Conservation (phyloP, 2,113 vertebrate genomes). For the Myrmecophaga tridactyla region DNA sequence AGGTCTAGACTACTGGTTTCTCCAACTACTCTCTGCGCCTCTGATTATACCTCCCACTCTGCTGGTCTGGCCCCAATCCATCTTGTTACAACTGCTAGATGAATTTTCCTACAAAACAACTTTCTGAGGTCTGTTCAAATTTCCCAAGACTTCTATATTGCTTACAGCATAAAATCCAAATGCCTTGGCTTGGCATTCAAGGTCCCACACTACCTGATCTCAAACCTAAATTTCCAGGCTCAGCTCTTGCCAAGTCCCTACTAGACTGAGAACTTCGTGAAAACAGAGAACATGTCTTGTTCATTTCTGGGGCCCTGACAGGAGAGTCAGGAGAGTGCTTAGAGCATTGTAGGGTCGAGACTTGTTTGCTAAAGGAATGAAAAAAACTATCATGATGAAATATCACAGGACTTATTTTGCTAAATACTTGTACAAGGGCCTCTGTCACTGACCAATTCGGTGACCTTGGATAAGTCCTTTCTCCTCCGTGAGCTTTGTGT, state of each 20-base stretch:
- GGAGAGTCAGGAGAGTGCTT: not conserved
- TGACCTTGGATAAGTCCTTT: slow-evolving; percentile 23
- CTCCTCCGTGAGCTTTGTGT: not conserved
- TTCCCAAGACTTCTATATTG: not conserved
- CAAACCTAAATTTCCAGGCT: not conserved
- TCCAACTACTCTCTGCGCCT: not conserved
- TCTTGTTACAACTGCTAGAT: not conserved
- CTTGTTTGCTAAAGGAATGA: not conserved
- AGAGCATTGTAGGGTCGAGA: not conserved
- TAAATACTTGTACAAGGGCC: not conserved
- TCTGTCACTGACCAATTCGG: not conserved
- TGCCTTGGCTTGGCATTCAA: not conserved
- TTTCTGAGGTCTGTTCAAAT: not conserved
- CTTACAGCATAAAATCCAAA: slow-evolving; percentile 13
- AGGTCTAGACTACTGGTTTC: not conserved
- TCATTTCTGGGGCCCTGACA: not conserved
- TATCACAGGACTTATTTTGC: not conserved
- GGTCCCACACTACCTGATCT: not conserved
- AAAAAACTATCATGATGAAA: not conserved
- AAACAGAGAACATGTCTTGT: not conserved
- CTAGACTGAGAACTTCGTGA: not conserved
- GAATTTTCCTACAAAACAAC: not conserved
- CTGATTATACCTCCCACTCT: not conserved
- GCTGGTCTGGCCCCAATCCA: not conserved
- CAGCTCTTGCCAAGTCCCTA: not conserved